phyloP scores from a whole-genome alignment of 2,888 invertebrate genomes.

The Zele albiditarsus region DNA sequence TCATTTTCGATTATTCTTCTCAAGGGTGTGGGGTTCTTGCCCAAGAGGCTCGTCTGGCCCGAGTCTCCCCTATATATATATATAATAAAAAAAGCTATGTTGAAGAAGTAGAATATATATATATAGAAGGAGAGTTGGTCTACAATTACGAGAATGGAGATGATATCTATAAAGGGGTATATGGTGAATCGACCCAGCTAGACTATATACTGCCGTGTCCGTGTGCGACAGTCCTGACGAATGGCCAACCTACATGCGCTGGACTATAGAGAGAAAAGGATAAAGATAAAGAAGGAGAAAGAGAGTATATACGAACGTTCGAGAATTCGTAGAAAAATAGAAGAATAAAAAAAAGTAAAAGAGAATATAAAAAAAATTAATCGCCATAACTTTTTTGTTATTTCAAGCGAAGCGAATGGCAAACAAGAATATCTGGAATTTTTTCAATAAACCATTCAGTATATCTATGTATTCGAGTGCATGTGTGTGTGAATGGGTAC shows the following conservation, averaged over 20 bases:
- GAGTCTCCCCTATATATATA: too few species aligned
- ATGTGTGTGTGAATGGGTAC: too few species aligned
- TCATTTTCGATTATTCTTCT: too few species aligned
- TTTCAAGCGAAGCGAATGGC: background rate
- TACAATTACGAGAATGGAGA: slow-evolving; percentile 55
- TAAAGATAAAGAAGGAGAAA: background rate
- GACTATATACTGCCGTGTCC: slow-evolving; percentile 10
- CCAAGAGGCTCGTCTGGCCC: too few species aligned
- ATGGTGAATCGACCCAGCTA: slow-evolving; percentile 42
- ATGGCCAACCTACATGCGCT: slow-evolving; percentile 52
- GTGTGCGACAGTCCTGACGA: slow-evolving; percentile 46
- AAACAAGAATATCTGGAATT: background rate
- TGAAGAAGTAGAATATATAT: background rate
- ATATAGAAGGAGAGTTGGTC: slow-evolving; percentile 5
- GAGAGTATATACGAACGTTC: background rate
- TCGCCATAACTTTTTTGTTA: background rate
- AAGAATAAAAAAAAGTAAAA: background rate
- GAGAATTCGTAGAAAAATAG: background rate
- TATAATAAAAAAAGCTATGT: background rate
- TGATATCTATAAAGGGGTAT: slow-evolving; percentile 48
- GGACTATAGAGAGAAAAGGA: slow-evolving; percentile 23
- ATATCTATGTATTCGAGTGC: background rate
- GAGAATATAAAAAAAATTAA: background rate
- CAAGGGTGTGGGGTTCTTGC: too few species aligned
- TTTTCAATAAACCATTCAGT: background rate